A percentile compares a stretch with the other conserved stretches of the same genome.
Evolutionary conservation across 2,888 invertebrate genomes (phyloP).

Genomic region (Drosophila atroscutellata): DNA sequence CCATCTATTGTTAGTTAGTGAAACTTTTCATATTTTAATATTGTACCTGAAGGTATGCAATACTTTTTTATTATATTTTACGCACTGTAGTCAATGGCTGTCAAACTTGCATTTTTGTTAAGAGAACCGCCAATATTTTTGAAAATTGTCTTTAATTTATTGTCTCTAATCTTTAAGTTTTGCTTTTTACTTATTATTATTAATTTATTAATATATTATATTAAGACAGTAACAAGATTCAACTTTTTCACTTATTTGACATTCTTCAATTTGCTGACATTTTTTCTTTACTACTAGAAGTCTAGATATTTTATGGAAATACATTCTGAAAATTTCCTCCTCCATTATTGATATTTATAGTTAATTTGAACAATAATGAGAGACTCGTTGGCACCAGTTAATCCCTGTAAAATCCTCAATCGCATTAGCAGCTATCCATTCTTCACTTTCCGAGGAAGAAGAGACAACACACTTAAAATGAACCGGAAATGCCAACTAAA

Average conservation of each 20-base stretch:
- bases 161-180: background rate
- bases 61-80: background rate
- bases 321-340: too few species aligned
- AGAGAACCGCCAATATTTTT: too few species aligned
- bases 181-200: background rate
- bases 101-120: constrained; percentile 8
- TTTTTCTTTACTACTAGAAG: background rate
- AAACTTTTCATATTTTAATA: background rate
- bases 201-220: background rate
- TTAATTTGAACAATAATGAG: constrained; percentile 4
- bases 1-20: constrained; percentile 17
- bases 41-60: constrained; percentile 31
- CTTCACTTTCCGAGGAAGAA: constrained; percentile 25
- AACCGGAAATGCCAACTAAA: constrained; percentile 68
- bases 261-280: background rate
- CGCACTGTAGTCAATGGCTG: background rate
- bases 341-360: background rate
- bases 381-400: constrained; percentile 30
- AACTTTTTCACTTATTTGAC: background rate
- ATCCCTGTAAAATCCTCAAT: constrained; percentile 15
- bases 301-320: background rate
- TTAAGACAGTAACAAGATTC: background rate
- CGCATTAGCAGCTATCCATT: constrained; percentile 25
- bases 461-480: background rate
- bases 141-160: background rate